Evolutionary conservation across 64 coral and sea anemone genomes (phyloP), one percentile per base, ranked within the genome.

Genomic region (Catalaphyllia jardinei): DNA sequence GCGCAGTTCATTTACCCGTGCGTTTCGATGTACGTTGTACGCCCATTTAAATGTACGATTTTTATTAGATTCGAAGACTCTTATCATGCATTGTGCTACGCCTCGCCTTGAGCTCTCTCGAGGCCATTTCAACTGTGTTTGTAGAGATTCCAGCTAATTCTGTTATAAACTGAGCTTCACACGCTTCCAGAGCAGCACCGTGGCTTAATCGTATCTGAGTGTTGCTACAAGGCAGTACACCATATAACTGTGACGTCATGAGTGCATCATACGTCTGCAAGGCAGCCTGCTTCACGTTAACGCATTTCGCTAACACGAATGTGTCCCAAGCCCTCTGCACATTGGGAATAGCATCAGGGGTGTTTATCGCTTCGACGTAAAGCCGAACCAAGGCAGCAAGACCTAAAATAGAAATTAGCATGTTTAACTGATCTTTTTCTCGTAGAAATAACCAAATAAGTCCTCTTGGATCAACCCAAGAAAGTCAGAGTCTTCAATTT

Each of bases 281-380:
- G 29, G 94, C 94, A 12, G 29, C 59, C 46, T 78, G 50, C 2
- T 74, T 82, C 10, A 75, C 93, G 60, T 91, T 65, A 20, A 52
- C 55, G 78, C 93, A 95, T 49, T 95, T 95, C 29, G 77, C 75
- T 57, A 27, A 69, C 10, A 92, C 75, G 69, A 92, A 95, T 22
- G 49, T 65, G 29, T 92, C 86, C 94, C 94, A 95, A 0, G 94
- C 94, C 19, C 46, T 88, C 60, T 92, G 75, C 74, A 95, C 86
- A 50, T 95, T 95, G 20, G 94, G 89, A 72, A 95, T 79, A 28
- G 85, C 79, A 20, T 69, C 89, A 55, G 94, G 94, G 14, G 89
- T 95, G 94, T 92, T 95, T 15, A 95, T 79, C 9, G 94, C 83
- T 4, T 95, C 71, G 20, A 92, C 89, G n/a, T 91, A 95, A 46